Percentiles rank a stretch among this genome's conserved stretches.
These are phyloP conservation scores for Engystomops pustulosus DNA, from an alignment of 2,113 vertebrate species.

Conservation along the genomic window DNA sequence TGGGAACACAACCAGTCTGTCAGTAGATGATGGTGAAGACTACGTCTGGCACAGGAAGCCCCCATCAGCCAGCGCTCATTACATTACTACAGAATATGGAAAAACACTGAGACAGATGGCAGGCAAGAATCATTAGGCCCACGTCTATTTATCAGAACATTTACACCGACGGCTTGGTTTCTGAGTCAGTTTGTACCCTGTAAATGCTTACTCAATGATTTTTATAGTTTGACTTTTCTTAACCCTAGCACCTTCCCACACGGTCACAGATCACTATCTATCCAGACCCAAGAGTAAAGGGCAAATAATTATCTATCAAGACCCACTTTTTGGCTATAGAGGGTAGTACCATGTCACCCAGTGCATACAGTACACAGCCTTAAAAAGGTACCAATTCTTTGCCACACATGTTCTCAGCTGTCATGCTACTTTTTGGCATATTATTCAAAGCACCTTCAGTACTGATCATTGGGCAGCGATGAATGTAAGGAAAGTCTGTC, in stretches of 20 bases:
- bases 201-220: constrained; percentile 7
- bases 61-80: constrained; percentile 14
- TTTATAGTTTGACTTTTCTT: not conserved
- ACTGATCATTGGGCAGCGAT: no score
- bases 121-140: constrained; percentile 22
- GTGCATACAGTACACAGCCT: no score
- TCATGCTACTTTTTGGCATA: no score
- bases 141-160: constrained; percentile 9
- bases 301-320: no score
- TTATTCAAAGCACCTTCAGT: no score
- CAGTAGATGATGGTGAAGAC: not conserved
- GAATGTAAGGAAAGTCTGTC: no score
- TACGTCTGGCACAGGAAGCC: constrained; percentile 11
- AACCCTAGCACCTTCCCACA: not conserved
- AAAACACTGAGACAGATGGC: constrained; percentile 51
- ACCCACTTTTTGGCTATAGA: not conserved
- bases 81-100: not conserved
- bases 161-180: constrained; percentile 6
- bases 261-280: not conserved
- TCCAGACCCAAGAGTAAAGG: no score
- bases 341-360: not conserved
- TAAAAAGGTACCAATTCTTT: no score
- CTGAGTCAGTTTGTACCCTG: constrained; percentile 23
- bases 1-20: constrained; percentile 10
- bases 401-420: no score